Conservation (phyloP, 2,113 vertebrate genomes). For the Verasper variegatus region DNA sequence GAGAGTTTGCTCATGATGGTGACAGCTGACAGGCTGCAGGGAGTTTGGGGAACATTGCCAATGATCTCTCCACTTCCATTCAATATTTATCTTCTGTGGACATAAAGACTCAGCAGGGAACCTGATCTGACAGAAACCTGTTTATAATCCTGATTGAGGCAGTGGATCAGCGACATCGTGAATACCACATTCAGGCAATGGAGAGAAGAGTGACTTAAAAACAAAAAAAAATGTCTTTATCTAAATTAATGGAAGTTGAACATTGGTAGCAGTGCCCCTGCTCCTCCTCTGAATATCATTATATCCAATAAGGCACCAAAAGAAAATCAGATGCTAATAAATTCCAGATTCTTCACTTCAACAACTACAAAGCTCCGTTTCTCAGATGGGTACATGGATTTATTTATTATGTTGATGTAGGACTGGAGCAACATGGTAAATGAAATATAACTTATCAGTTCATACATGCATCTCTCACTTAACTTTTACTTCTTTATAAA, state of each 20-base stretch:
- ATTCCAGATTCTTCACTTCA: not conserved
- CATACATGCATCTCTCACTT: not conserved
- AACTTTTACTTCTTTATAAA: not conserved
- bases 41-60: not conserved
- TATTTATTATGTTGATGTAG: not conserved
- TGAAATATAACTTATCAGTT: not conserved
- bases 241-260: not conserved
- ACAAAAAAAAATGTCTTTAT: not conserved
- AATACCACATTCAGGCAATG: constrained; percentile 9
- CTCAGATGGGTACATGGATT: not conserved
- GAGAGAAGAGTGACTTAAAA: constrained; percentile 10
- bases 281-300: not conserved
- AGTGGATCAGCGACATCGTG: not conserved
- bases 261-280: not conserved
- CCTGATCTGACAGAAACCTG: not conserved
- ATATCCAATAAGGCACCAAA: not conserved
- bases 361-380: not conserved
- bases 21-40: constrained; percentile 12
- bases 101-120: not conserved
- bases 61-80: not conserved
- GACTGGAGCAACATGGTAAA: not conserved
- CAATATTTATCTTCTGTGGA: not conserved
- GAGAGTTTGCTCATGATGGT: constrained; percentile 9
- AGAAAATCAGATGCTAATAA: not conserved
- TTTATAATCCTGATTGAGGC: not conserved